Percentiles rank a stretch among this genome's conserved stretches.
Conservation (phyloP, 2,888 invertebrate genomes). For the Mesoligia furuncula region DNA sequence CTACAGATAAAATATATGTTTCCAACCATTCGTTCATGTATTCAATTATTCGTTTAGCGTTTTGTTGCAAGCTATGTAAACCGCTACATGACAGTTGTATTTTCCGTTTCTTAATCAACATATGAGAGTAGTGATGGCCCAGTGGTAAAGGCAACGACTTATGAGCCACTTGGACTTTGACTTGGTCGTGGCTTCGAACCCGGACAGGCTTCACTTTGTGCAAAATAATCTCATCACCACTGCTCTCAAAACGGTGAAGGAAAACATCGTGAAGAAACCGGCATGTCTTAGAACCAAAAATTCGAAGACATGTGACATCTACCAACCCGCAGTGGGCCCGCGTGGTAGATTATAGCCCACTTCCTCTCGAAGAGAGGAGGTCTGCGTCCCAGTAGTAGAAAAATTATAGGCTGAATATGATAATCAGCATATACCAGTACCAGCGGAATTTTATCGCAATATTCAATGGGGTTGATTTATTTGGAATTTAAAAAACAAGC, state of each 20-base stretch:
- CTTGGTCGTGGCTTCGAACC: not conserved
- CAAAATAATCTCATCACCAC: not conserved
- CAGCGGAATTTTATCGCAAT: conserved; percentile 6
- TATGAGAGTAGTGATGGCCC: not conserved
- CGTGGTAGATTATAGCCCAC: not conserved
- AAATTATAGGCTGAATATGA: not conserved
- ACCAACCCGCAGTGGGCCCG: not conserved
- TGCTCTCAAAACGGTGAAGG: too few relatives aligned
- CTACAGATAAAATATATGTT: not conserved
- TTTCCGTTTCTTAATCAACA: not conserved
- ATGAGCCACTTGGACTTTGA: too few relatives aligned
- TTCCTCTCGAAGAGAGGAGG: not conserved
- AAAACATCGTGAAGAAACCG: not conserved
- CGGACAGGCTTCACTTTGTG: not conserved
- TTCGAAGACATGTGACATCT: not conserved
- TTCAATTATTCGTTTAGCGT: not conserved
- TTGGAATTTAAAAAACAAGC: conserved; percentile 18
- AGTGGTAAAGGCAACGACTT: not conserved
- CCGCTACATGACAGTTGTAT: not conserved
- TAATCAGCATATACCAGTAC: not conserved
- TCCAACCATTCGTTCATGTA: not conserved
- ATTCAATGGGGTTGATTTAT: conserved; percentile 7
- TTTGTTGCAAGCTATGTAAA: not conserved
- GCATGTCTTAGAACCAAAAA: not conserved
- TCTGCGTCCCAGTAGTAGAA: not conserved